Evolutionary conservation across 2,888 invertebrate species (phyloP), one percentile per base, ranked within the genome.

Genomic region (Drosophila niveifrons): DNA sequence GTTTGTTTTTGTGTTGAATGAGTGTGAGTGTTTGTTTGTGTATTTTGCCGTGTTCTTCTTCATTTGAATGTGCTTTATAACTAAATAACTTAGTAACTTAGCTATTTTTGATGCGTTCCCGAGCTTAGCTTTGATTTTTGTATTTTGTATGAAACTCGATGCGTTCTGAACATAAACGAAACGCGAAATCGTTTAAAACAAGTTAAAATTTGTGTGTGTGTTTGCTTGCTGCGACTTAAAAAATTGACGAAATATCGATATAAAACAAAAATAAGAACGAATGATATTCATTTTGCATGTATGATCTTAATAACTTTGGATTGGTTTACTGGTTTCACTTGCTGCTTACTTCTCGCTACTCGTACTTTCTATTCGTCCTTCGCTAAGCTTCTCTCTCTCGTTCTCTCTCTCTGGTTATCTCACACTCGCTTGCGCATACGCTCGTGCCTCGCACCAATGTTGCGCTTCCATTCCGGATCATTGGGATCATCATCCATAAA

Each of bases 401-500:
- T n/a, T 39, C 9, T 4, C 4, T n/a, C 23, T 10, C 4, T 6
- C 11, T 41, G 23, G 4, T 6, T 6, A 23, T 23, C 23, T 44
- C 73, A 89, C 39, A 79, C 39, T 15, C 85, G 80, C 55, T 75
- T 75, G 51, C 89, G 89, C 17, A 70, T 51, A 4, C 80, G 78
- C 6, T 88, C 82, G 15, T 68, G 57, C 0, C 80, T 75, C 29
- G 51, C 78, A 7, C 74, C 83, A 13, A 78, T 56, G 52, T 83
- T 88, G 58, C 90, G 90, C 51, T 89, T 95, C 97, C 97, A 97
- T 90, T 97, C 97, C 6, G 95, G 95, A 93, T 97, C 97, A 91
- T 97, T 96, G 28, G 97, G 97, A 92, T 97, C 97, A 75, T 96
- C 96, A 90, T 96, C 96, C 70, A 95, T 95, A 72, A 94, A 94